Conservation (phyloP, 2,113 vertebrate species). For the rat (Rattus norvegicus) region GRCr8 NC_086025.1:21489001-21489500, state of each 20-base stretch:
- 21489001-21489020: not conserved
- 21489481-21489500: not conserved
- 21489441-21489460: not conserved
- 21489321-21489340: not conserved
- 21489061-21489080: not conserved
- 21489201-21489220: not conserved
- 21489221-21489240: not conserved
- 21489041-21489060: not conserved
- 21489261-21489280: not conserved
- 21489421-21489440: not conserved
- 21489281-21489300: not conserved
- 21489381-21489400: not conserved
- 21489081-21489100: not conserved
- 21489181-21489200: not conserved
- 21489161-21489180: not conserved
- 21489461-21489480: not conserved
- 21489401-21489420: not conserved
- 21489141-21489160: slow-evolving; percentile 18
- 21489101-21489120: slow-evolving; percentile 11
- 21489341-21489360: not conserved
- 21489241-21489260: not conserved
- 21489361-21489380: not conserved
- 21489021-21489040: not conserved
- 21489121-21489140: not conserved
- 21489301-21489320: not conserved